phyloP scores from a whole-genome alignment of 2,888 invertebrate genomes.

The Drosophila borborema region DNA sequence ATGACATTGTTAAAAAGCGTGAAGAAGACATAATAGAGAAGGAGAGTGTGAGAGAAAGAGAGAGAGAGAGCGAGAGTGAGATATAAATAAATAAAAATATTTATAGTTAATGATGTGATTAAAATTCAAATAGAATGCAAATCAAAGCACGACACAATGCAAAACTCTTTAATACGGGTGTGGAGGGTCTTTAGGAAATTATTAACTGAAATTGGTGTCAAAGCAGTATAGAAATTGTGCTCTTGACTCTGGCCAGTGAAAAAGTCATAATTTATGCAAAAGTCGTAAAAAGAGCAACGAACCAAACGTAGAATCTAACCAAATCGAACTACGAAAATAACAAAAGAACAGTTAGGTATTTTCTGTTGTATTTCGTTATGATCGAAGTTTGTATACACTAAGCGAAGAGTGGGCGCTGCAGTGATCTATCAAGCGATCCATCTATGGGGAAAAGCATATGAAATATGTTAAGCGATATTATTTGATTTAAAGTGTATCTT shows the following conservation, averaged over 20 bases:
- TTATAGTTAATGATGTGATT: slow-evolving; percentile 73
- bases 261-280: slow-evolving; percentile 75
- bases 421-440: neutral
- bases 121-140: slow-evolving; percentile 79
- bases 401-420: neutral
- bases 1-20: slow-evolving; percentile 15
- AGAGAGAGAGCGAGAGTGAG: neutral
- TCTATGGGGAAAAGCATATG: neutral
- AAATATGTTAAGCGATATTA: neutral
- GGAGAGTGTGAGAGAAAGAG: neutral
- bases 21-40: slow-evolving; percentile 21
- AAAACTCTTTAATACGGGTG: slow-evolving; percentile 4
- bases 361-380: neutral
- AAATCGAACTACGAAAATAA: slow-evolving; percentile 12
- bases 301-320: slow-evolving; percentile 43
- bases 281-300: slow-evolving; percentile 74
- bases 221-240: slow-evolving; percentile 65
- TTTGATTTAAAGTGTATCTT: neutral
- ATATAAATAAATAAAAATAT: slow-evolving; percentile 50
- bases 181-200: slow-evolving; percentile 56
- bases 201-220: slow-evolving; percentile 78
- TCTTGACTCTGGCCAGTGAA: slow-evolving; percentile 35
- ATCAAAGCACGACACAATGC: slow-evolving; percentile 61
- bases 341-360: slow-evolving; percentile 16
- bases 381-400: slow-evolving; percentile 17